phyloP scores from a whole-genome alignment of 35 echinoderm and acorn worm species.

The Hemicentrotus pulcherrimus region DNA sequence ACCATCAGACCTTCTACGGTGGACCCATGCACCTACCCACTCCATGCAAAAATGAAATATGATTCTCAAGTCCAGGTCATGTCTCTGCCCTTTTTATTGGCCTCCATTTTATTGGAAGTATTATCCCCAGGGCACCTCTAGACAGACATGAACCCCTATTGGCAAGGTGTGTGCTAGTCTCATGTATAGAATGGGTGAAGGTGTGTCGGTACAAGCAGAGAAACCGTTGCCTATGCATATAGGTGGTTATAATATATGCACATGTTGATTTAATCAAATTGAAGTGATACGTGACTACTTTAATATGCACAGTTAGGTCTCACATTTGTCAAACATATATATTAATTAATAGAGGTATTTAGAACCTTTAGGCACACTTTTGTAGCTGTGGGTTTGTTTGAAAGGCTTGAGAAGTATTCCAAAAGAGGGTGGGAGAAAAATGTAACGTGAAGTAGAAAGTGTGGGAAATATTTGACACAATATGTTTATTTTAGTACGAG shows the following conservation, averaged over 20 bases:
- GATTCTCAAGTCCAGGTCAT: background rate
- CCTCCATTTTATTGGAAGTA: constrained; percentile 10
- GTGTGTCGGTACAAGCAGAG: background rate
- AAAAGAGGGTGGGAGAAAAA: background rate
- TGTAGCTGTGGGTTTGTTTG: background rate
- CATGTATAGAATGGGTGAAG: background rate
- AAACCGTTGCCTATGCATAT: background rate
- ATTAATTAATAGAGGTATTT: background rate
- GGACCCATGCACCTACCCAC: background rate
- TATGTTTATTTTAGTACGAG: background rate
- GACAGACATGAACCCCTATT: background rate
- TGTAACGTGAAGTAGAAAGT: background rate
- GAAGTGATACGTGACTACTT: background rate
- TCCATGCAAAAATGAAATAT: background rate
- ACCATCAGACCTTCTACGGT: too few relatives aligned
- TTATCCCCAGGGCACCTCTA: background rate
- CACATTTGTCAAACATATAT: background rate
- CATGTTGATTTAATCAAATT: background rate
- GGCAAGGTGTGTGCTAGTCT: background rate
- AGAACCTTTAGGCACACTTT: background rate
- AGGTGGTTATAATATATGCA: too few relatives aligned
- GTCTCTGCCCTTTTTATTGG: background rate
- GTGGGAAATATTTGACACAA: background rate
- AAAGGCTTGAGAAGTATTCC: background rate
- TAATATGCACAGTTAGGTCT: background rate